Evolutionary conservation across 2,797 vertebrate genomes (phyloP).

Genomic region (Esox lucius): DNA sequence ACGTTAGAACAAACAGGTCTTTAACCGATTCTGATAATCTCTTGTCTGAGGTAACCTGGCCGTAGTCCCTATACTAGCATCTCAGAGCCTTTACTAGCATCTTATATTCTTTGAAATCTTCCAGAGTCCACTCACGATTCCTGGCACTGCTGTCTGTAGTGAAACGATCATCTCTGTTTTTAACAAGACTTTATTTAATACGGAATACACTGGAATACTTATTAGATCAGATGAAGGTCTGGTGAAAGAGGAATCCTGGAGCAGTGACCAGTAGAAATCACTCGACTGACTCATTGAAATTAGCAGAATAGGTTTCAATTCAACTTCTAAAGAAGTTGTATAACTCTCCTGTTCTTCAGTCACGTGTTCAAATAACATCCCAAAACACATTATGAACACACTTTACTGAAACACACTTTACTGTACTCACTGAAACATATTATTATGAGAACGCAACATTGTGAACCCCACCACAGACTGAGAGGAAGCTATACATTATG

Average conservation of each 20-base stretch:
- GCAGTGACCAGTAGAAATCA: background rate
- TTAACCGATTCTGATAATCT: background rate
- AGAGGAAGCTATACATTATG: background rate
- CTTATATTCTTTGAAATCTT: background rate
- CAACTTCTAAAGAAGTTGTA: background rate
- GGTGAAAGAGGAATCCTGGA: background rate
- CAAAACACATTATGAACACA: too few relatives aligned
- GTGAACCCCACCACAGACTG: background rate
- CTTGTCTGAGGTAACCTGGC: background rate
- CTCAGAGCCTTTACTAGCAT: conserved; percentile 2
- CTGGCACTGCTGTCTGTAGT: conserved; percentile 24
- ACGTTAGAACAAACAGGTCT: background rate
- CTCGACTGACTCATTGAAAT: background rate
- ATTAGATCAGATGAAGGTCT: conserved; percentile 30
- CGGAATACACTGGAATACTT: conserved; percentile 16
- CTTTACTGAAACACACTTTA: too few relatives aligned
- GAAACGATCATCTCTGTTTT: conserved; percentile 36
- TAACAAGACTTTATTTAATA: conserved; percentile 39
- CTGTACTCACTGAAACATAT: background rate
- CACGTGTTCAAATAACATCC: background rate
- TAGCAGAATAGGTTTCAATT: background rate
- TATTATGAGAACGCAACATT: background rate
- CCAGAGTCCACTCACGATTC: conserved; percentile 31
- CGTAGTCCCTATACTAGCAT: background rate
- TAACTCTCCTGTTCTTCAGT: background rate